Percentiles rank a stretch among this genome's conserved stretches.
These are phyloP conservation scores for Aleadryas rufinucha DNA, from an alignment of 2,113 vertebrate genomes.

Conservation along the genomic window DNA sequence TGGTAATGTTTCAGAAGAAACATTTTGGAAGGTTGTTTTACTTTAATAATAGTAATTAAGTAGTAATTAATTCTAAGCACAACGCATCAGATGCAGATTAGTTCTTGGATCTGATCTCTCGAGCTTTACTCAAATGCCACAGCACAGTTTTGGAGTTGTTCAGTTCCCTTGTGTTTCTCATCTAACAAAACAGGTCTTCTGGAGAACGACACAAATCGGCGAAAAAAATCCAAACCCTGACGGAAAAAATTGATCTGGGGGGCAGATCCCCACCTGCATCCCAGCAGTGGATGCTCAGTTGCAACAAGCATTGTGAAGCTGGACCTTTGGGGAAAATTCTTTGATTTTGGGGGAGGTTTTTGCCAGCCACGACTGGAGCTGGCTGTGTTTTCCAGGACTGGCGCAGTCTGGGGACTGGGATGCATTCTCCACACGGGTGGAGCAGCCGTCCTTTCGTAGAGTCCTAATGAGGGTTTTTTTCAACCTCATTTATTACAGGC, in stretches of 20 bases:
- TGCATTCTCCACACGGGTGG: conserved; percentile 10
- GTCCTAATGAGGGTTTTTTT: conserved; percentile 41
- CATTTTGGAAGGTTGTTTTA: not conserved
- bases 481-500: conserved; percentile 56
- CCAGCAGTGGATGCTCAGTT: not conserved
- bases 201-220: not conserved
- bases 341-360: not conserved
- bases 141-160: not conserved
- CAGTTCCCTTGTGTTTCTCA: not conserved
- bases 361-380: not conserved
- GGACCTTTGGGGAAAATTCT: not conserved
- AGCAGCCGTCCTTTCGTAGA: conserved; percentile 35
- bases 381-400: conserved; percentile 2
- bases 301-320: not conserved
- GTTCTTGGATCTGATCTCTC: not conserved
- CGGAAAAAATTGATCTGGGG: not conserved
- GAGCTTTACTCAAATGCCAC: not conserved
- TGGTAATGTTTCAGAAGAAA: conserved; percentile 2
- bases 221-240: not conserved
- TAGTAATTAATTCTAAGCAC: not conserved
- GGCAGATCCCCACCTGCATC: not conserved
- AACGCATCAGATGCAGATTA: not conserved
- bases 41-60: not conserved
- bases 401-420: not conserved
- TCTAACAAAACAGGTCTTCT: not conserved